Evolutionary conservation across 1,140 invertebrate species (phyloP), one percentile per base, ranked within the genome.

Genomic region (Penaeus japonicus): DNA sequence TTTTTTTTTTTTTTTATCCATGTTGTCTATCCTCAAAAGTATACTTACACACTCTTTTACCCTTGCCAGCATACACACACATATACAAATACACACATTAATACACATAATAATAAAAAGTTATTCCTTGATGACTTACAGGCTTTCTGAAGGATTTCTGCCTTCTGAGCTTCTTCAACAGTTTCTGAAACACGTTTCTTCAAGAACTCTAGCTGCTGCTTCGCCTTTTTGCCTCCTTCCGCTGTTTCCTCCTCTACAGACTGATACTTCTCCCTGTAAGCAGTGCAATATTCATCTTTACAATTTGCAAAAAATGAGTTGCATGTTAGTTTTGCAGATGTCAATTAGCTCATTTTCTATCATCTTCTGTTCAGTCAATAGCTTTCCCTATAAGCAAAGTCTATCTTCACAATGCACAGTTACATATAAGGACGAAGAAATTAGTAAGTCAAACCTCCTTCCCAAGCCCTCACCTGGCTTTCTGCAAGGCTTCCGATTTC

Each of bases 111-210:
- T 39, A 32, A 32, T 55, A n/a, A 35, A 22, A 15, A n/a, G 4
- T 27, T 55, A 10, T 20, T 27, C 20, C 5, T 53, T 1, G 62
- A 27, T 90, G 22, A 94, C 92, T 94, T 92, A 93, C 95, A 95
- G 87, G 97, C 97, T 94, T 98, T 99, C 92, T 97, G 98, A 1
- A 97, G 97, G 91, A 99, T 94, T 91, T 99, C 98, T n/a, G 96
- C 96, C 93, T 99, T 97, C 91, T 96, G 94, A 5, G 97, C 97
- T 93, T 98, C 97, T 91, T 98, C 96, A 3, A 98, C 91, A 0
- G 96, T 96, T 93, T 96, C 96, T 91, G 95, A 95, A 12, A 98
- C 93, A 92, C 96, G 97, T 79, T 94, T 97, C 92, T 96, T 98
- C 20, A 99, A 94, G 27, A 94, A 95, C 89, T 95, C 96, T 0